Evolutionary conservation across 2,113 vertebrate genomes (phyloP).

Genomic region (Ammodytes dubius): DNA sequence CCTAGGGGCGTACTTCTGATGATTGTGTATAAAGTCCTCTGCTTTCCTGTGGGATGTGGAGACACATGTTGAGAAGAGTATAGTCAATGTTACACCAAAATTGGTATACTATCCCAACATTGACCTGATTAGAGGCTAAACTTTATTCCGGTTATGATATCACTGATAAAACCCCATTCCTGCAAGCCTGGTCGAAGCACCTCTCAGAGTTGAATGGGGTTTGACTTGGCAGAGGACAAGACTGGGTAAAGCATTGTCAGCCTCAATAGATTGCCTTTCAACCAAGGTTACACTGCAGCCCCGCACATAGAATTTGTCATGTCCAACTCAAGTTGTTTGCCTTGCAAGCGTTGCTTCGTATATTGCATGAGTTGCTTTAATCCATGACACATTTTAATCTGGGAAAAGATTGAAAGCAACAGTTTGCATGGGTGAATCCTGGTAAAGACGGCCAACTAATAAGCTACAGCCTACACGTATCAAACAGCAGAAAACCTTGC

Average conservation of each 20-base stretch:
- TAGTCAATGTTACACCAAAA: neutral
- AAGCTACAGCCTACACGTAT: too few relatives aligned
- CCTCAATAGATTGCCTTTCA: too few relatives aligned
- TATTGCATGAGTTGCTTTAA: too few relatives aligned
- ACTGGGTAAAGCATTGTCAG: too few relatives aligned
- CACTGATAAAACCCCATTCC: neutral
- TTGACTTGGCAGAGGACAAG: neutral
- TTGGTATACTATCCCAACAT: neutral
- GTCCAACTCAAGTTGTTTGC: too few relatives aligned
- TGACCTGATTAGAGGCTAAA: neutral
- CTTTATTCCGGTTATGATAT: conserved; percentile 5
- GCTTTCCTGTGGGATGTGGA: conserved; percentile 21
- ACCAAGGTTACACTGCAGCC: too few relatives aligned
- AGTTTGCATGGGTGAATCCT: too few relatives aligned
- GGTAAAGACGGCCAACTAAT: too few relatives aligned
- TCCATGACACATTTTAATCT: too few relatives aligned
- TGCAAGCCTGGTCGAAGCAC: neutral
- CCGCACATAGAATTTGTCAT: too few relatives aligned
- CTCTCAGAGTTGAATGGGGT: neutral
- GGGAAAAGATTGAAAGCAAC: too few relatives aligned
- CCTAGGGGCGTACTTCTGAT: neutral
- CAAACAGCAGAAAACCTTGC: neutral
- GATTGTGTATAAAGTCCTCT: conserved; percentile 28
- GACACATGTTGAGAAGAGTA: conserved; percentile 2
- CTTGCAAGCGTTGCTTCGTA: too few relatives aligned